phyloP scores from a whole-genome alignment of 2,888 invertebrate species.

The Trichopria drosophilae region DNA sequence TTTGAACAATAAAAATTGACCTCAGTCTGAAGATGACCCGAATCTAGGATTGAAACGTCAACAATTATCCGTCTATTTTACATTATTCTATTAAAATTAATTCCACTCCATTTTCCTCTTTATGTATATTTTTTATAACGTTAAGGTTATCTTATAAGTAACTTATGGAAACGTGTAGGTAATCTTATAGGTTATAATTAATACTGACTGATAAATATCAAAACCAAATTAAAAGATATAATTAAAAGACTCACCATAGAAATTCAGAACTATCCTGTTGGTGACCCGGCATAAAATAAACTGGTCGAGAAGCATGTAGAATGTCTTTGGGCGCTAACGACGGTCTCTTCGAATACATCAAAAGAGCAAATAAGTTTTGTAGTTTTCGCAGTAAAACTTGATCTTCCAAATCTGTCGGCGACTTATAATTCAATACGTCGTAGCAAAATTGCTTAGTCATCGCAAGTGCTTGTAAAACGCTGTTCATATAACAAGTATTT shows the following conservation, averaged over 20 bases:
- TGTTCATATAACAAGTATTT: conserved; percentile 90
- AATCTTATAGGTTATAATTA: conserved; percentile 1
- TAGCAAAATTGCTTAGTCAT: conserved; percentile 80
- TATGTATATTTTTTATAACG: neutral
- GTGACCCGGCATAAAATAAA: conserved; percentile 74
- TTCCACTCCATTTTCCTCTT: neutral
- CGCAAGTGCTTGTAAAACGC: conserved; percentile 79
- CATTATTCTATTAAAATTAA: neutral
- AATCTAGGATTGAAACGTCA: too few species aligned
- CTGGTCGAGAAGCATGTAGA: conserved; percentile 71
- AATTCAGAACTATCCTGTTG: conserved; percentile 91
- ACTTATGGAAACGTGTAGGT: neutral
- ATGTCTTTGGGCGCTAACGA: conserved; percentile 75
- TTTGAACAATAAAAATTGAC: too few species aligned
- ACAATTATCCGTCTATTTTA: too few species aligned
- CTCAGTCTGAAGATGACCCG: too few species aligned
- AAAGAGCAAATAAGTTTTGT: conserved; percentile 73
- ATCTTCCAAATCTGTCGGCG: conserved; percentile 35
- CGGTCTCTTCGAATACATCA: conserved; percentile 69
- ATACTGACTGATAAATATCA: conserved; percentile 3
- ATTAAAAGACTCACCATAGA: conserved; percentile 63
- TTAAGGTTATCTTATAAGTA: neutral
- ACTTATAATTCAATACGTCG: conserved; percentile 62
- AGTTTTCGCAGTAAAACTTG: conserved; percentile 63
- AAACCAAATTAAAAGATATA: conserved; percentile 14